phyloP scores from a whole-genome alignment of 1,140 invertebrate genomes.

The Teleopsis dalmanni region DNA sequence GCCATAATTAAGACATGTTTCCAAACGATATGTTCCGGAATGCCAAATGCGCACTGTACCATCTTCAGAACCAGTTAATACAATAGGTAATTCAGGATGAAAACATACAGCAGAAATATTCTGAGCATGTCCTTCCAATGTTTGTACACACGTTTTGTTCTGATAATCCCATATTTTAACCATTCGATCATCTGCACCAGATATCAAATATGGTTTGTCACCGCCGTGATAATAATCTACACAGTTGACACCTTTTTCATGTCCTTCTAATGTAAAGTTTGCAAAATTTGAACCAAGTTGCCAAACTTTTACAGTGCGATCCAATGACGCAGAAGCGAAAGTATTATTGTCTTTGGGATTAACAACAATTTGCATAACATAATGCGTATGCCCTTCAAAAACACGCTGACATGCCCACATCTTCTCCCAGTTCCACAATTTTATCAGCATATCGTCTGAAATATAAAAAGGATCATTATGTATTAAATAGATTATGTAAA shows the following conservation, averaged over 20 bases:
- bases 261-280: conserved; percentile 97
- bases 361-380: conserved; percentile 99
- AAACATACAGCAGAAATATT: conserved; percentile 91
- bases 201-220: conserved; percentile 99
- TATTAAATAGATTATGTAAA: background rate
- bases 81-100: conserved; percentile 95
- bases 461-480: background rate
- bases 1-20: conserved; percentile 96
- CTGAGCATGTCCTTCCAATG: conserved; percentile 91
- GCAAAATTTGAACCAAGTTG: conserved; percentile 92
- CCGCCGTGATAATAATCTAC: conserved; percentile 99
- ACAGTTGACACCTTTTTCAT: conserved; percentile 98
- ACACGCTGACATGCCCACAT: conserved; percentile 95
- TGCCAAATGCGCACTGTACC: conserved; percentile 96
- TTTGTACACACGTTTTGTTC: conserved; percentile 99
- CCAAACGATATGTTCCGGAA: conserved; percentile 92
- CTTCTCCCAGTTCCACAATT: conserved; percentile 99
- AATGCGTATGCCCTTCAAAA: conserved; percentile 97
- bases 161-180: conserved; percentile 99
- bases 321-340: conserved; percentile 97
- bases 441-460: conserved; percentile 94
- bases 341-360: conserved; percentile 99
- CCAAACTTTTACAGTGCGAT: conserved; percentile 97
- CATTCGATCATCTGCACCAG: conserved; percentile 93
- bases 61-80: conserved; percentile 96